Base-by-base conservation (phyloP, 1,140 invertebrate genomes). In the Ooceraea biroi region DNA sequence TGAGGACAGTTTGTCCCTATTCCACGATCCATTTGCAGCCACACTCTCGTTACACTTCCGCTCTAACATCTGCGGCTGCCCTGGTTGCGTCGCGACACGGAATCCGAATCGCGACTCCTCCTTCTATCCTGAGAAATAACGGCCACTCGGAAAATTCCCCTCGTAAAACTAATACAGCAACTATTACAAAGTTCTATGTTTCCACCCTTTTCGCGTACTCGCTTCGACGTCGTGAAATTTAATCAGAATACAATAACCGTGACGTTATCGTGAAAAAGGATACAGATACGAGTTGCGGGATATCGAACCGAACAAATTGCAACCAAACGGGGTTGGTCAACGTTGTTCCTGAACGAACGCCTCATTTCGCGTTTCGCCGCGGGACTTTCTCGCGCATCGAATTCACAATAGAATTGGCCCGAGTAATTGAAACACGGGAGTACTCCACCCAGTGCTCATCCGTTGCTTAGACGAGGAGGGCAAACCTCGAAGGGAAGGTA, bases 61-160 rank as follows among this genome's bases (percentile, higher is more conserved):
- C 68, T 80, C 76, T 50, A 73, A 36, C 55, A 36, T 36, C 48
- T 36, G 27, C 61, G 71, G 61, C 46, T 69, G 74, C 46, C 52
- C 36, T 61, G 83, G 58, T 71, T 76, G 76, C 48, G 46, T 61
- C 65, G 52, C 84, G 73, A 88, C 85, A 74, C 58, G 83, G 85
- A 85, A 88, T 85, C 66, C 83, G 72, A 88, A 88, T 87, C 77
- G 85, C 83, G 71, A 66, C 72, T 88, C 71, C 69, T 58, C 52
- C 66, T 80, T 58, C n/a, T 25, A 46, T 19, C 25, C 52, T 69
- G 74, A 58, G 72, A 60, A 84, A 87, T 85, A 87, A 85, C 68
- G 76, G 78, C 46, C 61, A 77, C 58, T 48, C 25, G 57, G 73
- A 65, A 84, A 86, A 84, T 84, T 77, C 68, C 76, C 50, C 61